phyloP scores from a whole-genome alignment of 2,888 invertebrate species.

The Heteromurus nitidus region DNA sequence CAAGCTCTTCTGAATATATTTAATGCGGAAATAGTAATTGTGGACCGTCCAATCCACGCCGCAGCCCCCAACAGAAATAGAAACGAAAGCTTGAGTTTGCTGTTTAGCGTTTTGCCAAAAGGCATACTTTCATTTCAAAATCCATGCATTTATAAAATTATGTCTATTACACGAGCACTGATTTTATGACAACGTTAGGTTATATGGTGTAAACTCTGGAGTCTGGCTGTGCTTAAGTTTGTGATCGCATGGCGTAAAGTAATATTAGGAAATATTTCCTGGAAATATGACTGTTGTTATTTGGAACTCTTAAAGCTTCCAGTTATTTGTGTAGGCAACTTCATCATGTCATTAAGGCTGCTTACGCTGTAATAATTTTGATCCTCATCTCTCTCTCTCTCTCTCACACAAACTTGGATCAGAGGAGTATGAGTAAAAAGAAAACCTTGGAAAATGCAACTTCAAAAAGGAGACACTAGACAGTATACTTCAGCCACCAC shows the following conservation, averaged over 20 bases:
- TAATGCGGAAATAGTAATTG: no score
- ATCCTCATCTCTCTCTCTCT: not conserved
- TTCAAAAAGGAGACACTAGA: not conserved
- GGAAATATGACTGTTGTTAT: not conserved
- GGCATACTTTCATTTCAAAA: no score
- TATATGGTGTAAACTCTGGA: not conserved
- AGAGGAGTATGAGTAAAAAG: no score
- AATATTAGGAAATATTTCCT: not conserved
- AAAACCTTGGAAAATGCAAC: not conserved
- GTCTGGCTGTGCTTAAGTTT: not conserved
- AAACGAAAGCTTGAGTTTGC: no score
- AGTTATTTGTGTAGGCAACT: not conserved
- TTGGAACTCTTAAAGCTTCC: not conserved
- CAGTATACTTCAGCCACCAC: not conserved
- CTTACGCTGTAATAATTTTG: constrained; percentile 20
- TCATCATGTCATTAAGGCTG: constrained; percentile 17
- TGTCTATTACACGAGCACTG: not conserved
- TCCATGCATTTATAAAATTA: not conserved
- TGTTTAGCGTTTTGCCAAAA: no score
- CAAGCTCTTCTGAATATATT: not conserved
- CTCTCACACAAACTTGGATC: no score
- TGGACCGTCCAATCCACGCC: no score
- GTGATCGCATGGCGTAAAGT: not conserved
- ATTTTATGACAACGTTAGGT: not conserved
- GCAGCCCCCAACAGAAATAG: no score